Evolutionary conservation across 1,140 invertebrate genomes (phyloP), one percentile per base, ranked within the genome.

Genomic region (Zaprionus tsacasi): DNA sequence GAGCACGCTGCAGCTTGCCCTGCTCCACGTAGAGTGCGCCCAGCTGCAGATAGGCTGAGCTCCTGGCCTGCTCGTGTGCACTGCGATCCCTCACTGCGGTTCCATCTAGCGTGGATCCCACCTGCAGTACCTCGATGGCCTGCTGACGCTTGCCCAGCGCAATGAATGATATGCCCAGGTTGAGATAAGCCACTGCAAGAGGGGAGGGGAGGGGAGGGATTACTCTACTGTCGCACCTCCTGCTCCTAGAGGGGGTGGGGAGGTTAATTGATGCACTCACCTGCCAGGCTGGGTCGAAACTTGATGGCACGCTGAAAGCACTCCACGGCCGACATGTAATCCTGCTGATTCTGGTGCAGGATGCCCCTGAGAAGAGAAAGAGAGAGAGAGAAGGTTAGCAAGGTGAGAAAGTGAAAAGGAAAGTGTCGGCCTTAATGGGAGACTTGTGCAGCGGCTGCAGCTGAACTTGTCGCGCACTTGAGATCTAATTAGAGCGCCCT

Each of bases 251-350:
- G 21, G 21, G 21, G 21, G n/a, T n/a, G n/a, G n/a, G n/a, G n/a
- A n/a, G 21, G 21, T 21, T 21, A 21, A 36, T 30, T 21, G 21
- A 38, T 35, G 57, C 38, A 97, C 97, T 97, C 94, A 99, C 98
- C 95, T 92, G 98, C 98, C 93, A 99, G 95, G 71, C 97, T 97
- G 57, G 98, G 98, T 92, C 98, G 95, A 93, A 97, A 99, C 91
- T 97, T 96, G 90, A 99, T 98, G 36, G 98, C 98, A 67, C 96
- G 95, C 92, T 97, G 95, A 93, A 99, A 99, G 93, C 97, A 98
- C 91, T 96, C 94, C 77, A 99, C 96, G 52, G 98, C 98, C 92
- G 98, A 97, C 79, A 97, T 95, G 91, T 96, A 96, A 82, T 97
- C 94, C 83, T 96, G 96, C 93, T 97, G 96, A 78, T 98, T 97